A percentile compares a stretch with the other conserved stretches of the same genome.
Conservation (phyloP, 2,113 vertebrate species). For the Leucoraja erinaceus region DNA sequence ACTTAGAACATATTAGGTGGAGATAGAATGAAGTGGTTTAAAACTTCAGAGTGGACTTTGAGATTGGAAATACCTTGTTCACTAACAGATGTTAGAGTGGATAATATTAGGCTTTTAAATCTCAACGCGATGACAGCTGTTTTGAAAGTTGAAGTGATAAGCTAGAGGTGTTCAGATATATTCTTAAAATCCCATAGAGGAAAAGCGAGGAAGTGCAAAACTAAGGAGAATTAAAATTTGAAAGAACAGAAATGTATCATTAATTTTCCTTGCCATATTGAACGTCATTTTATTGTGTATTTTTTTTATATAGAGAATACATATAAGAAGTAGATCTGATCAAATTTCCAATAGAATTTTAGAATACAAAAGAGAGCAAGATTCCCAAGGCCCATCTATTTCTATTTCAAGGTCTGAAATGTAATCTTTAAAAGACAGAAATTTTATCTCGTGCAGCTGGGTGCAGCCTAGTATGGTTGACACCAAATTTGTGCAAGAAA, state of each 20-base stretch:
- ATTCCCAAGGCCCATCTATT: constrained; percentile 55
- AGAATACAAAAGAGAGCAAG: constrained; percentile 45
- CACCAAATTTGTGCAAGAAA: constrained; percentile 80
- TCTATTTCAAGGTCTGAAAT: constrained; percentile 41
- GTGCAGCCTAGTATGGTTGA: constrained; percentile 57
- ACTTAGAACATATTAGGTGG: background rate
- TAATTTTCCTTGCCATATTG: constrained; percentile 45
- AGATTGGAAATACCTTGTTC: background rate
- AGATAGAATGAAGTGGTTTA: background rate
- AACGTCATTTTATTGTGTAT: constrained; percentile 61
- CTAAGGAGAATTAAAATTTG: constrained; percentile 48
- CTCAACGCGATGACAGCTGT: background rate
- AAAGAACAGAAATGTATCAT: constrained; percentile 48
- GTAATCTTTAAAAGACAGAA: constrained; percentile 62
- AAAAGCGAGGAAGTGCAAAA: constrained; percentile 19
- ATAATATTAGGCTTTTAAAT: background rate
- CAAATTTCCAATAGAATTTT: constrained; percentile 66
- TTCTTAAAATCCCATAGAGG: background rate
- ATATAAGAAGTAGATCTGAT: constrained; percentile 65
- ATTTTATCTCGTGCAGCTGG: constrained; percentile 57
- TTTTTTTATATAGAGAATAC: constrained; percentile 55
- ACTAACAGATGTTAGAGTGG: background rate
- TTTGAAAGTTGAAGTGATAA: background rate
- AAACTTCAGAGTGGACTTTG: background rate
- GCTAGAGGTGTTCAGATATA: background rate